Conservation (phyloP, 2,113 vertebrate species). For the Leptosomus discolor region DNA sequence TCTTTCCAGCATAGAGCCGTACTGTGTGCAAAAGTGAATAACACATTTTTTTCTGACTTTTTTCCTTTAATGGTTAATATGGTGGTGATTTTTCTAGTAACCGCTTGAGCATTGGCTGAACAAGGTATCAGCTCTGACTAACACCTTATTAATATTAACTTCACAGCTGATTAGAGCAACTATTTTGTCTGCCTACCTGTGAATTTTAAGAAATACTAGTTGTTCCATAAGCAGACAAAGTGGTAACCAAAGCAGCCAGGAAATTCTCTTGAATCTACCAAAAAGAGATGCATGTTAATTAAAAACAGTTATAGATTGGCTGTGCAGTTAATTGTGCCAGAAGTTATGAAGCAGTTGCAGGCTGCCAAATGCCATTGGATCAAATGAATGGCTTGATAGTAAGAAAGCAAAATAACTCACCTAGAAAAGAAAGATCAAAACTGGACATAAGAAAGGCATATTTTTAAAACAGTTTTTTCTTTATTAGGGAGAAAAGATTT, state of each 20-base stretch:
- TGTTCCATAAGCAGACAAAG: background rate
- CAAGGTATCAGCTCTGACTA: background rate
- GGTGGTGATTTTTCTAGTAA: background rate
- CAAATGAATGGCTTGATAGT: background rate
- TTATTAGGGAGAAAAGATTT: background rate
- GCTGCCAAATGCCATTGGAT: background rate
- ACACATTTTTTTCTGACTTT: background rate
- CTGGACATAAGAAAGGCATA: background rate
- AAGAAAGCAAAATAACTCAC: background rate
- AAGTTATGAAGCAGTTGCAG: background rate
- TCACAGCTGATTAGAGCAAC: background rate
- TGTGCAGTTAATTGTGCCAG: background rate
- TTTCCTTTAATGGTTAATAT: slow-evolving; percentile 31
- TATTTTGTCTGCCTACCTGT: background rate
- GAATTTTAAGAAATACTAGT: background rate
- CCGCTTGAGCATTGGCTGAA: background rate
- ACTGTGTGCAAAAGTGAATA: background rate
- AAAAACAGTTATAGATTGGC: background rate
- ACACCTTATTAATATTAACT: background rate
- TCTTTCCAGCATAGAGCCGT: background rate
- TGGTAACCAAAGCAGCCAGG: background rate
- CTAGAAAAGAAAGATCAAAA: background rate
- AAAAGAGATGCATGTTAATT: background rate
- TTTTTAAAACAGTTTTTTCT: background rate
- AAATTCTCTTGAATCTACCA: background rate